These are phyloP conservation scores for Coilia nasus DNA, from an alignment of 2,797 vertebrate genomes.

Conservation along the genomic window DNA sequence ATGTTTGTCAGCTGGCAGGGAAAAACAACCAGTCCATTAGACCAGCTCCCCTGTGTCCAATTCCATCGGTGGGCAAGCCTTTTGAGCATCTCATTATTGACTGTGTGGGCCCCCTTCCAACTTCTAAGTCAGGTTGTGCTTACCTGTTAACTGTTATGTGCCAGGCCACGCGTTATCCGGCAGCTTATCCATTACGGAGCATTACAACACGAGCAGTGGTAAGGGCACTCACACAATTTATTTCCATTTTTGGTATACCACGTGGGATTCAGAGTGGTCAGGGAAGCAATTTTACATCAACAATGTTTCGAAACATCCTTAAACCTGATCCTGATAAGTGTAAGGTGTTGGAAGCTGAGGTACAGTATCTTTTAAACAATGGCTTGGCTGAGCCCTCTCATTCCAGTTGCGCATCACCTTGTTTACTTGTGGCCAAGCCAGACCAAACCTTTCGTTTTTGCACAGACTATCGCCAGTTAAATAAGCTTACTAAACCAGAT, in stretches of 20 bases:
- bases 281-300: neutral
- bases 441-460: too few species aligned
- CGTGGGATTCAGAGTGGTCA: neutral
- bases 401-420: slow-evolving; percentile 24
- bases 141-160: too few species aligned
- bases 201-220: neutral
- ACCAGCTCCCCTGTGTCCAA: neutral
- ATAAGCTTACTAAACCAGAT: too few species aligned
- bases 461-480: too few species aligned
- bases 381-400: neutral
- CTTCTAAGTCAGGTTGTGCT: neutral
- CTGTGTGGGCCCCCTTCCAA: neutral
- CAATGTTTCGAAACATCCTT: neutral
- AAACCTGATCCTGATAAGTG: neutral
- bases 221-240: neutral
- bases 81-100: slow-evolving; percentile 27
- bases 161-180: neutral
- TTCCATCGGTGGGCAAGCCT: neutral
- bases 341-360: neutral
- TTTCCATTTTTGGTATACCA: neutral
- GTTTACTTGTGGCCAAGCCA: too few species aligned
- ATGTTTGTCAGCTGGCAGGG: slow-evolving; percentile 1
- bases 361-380: neutral
- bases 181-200: neutral
- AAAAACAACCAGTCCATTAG: neutral